Evolutionary conservation across 2,888 invertebrate species (phyloP), one percentile per base, ranked within the genome.

Genomic region (Nebria salina): DNA sequence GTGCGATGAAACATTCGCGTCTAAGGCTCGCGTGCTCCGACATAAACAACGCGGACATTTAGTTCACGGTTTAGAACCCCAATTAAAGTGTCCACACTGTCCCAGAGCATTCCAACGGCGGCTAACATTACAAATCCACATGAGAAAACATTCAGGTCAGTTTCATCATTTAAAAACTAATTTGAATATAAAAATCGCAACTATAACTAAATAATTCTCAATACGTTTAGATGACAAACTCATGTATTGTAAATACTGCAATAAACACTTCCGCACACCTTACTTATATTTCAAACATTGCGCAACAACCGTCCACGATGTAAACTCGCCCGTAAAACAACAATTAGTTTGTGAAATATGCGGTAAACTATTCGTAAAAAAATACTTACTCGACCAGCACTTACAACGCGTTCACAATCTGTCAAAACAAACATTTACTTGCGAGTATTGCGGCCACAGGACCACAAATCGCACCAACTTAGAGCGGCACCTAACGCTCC

Each of bases 1-100:
- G 2, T 88, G 88, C 72, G 85, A 87, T 20, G 85, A 86, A 54
- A 85, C 85, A 9, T 87, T 86, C 82, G 87, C 88, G 0, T 87
- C 87, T 1, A 87, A 87, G 82, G 85, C 85, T 70, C 86, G 85
- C 66, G 82, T 83, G 25, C 79, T 83, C 13, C 76, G 77, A 66
- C 86, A 86, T 75, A 85, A 84, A 77, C 82, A 84, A 77, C 79
- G 83, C 41, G 86, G 85, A 1, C 86, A 85, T 80, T 65, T 80
- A 66, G 84, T 85, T 9, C 82, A 84, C 81, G 85, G 85, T 7
- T 82, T 85, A 15, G 82, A 83, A 68, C 85, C 84, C 9, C 83
- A 82, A 65, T 82, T 84, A 75, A 81, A 83, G 75, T 85, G 86
- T 81, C 84, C 84, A 8, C 82, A 85, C 42, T 86, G 86, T 78